phyloP scores from a whole-genome alignment of 2,888 invertebrate species.

The Julus scandinavius region DNA sequence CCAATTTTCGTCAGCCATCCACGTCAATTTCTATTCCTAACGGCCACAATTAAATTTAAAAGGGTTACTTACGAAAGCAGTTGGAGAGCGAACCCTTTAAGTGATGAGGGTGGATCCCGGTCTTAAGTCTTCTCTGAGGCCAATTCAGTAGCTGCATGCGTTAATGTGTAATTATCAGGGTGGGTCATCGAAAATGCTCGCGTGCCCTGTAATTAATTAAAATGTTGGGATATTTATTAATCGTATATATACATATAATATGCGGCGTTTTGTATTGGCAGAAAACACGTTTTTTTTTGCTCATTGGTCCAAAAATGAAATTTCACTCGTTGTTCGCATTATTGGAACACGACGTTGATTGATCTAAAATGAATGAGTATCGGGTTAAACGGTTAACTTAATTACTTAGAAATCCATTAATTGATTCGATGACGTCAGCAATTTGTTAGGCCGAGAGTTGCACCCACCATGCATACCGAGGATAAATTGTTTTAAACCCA shows the following conservation, averaged over 20 bases:
- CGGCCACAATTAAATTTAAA: neutral
- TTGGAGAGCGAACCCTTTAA: conserved; percentile 8
- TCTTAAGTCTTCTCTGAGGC: neutral
- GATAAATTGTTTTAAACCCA: neutral
- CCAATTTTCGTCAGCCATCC: neutral
- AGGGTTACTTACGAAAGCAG: neutral
- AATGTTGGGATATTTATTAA: neutral
- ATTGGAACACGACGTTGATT: neutral
- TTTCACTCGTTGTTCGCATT: neutral
- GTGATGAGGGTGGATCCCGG: conserved; percentile 6
- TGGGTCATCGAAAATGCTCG: neutral
- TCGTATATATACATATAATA: neutral
- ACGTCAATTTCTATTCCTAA: neutral
- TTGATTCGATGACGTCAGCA: conserved; percentile 35
- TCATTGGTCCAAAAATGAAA: conserved; percentile 10
- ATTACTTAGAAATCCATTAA: neutral
- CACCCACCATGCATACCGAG: neutral
- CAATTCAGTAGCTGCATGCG: neutral
- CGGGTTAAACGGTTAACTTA: conserved; percentile 39
- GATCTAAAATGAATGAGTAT: conserved; percentile 16
- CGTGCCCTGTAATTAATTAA: conserved; percentile 28
- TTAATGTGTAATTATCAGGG: conserved; percentile 29
- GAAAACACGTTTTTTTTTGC: neutral
- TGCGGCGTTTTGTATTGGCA: neutral
- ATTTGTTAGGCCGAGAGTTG: neutral